Conservation (phyloP, 2,888 invertebrate species). For the Callimorpha dominula region DNA sequence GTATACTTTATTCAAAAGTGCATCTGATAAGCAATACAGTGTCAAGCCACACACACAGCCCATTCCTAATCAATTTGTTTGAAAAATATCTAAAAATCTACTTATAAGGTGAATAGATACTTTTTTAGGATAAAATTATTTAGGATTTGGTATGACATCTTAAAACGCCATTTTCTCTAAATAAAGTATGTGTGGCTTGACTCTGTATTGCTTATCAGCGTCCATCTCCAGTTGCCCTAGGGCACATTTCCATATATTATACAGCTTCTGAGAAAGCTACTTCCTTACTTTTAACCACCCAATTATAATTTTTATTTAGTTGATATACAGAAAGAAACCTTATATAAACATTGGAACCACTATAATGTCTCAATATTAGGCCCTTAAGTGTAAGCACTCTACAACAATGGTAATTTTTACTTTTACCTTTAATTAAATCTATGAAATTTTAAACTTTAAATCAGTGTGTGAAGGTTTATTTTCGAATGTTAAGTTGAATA, state of each 20-base stretch:
- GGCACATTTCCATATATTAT: not conserved
- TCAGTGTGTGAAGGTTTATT: conserved; percentile 9
- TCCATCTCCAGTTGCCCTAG: not conserved
- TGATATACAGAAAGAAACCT: conserved; percentile 17
- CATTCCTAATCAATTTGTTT: too few species aligned
- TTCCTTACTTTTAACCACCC: not conserved
- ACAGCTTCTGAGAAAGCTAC: conserved; percentile 13
- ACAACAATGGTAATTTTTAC: conserved; percentile 43
- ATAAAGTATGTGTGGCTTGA: too few species aligned
- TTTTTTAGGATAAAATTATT: too few species aligned
- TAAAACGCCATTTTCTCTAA: too few species aligned
- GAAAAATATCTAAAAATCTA: too few species aligned
- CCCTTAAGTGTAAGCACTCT: conserved; percentile 28
- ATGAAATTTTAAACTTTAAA: not conserved
- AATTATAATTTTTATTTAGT: conserved; percentile 34
- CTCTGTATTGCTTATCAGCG: too few species aligned
- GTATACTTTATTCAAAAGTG: too few species aligned
- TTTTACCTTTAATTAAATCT: conserved; percentile 43
- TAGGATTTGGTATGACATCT: too few species aligned
- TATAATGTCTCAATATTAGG: conserved; percentile 18
- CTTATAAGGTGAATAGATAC: too few species aligned
- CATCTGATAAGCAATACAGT: too few species aligned
- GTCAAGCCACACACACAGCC: too few species aligned
- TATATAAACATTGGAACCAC: conserved; percentile 12
- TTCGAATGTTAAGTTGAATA: conserved; percentile 16